Evolutionary conservation across 2,113 vertebrate genomes (phyloP).

Genomic region (Chauna torquata): DNA sequence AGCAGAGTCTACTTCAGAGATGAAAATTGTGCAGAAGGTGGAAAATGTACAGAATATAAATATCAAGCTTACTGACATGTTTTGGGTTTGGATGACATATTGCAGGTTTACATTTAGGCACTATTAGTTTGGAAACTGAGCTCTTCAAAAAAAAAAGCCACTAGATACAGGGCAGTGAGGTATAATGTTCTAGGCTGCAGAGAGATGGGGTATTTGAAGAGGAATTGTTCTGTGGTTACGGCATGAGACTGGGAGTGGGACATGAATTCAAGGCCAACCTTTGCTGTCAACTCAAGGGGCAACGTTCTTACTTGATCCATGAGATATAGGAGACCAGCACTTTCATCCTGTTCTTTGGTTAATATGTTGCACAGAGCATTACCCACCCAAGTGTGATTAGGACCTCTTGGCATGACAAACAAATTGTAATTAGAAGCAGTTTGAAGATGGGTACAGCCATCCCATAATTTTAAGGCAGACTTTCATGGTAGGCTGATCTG

Average conservation of each 20-base stretch:
- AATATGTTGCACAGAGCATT: not conserved
- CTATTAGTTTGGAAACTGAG: not conserved
- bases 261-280: not conserved
- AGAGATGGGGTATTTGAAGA: not conserved
- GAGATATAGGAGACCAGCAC: not conserved
- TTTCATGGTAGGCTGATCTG: not conserved
- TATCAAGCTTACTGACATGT: accelerated
- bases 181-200: accelerated
- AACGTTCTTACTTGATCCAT: not conserved
- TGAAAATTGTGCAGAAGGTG: not conserved
- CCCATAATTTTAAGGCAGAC: not conserved
- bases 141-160: not conserved
- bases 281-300: not conserved
- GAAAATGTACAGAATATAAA: not conserved
- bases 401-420: not conserved
- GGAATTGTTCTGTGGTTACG: not conserved
- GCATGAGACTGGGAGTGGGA: not conserved
- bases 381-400: not conserved
- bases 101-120: not conserved
- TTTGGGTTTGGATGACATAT: not conserved
- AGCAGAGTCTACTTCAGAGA: not conserved
- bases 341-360: not conserved
- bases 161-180: not conserved
- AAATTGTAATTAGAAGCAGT: not conserved
- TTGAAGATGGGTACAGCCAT: not conserved